Percentiles rank a stretch among this genome's conserved stretches.
Evolutionary conservation across 2,113 vertebrate species (phyloP).

Genomic region (human): GRCh38 chr13:30023001-30023500

Average conservation of each 20-base stretch:
- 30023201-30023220: not conserved
- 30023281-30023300: not conserved
- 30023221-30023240: not conserved
- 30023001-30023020: not conserved
- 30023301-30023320: not conserved
- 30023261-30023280: not conserved
- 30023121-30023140: not conserved
- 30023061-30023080: not conserved
- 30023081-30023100: not conserved
- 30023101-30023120: not conserved
- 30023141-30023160: not conserved
- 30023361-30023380: not conserved
- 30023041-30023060: not conserved
- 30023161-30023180: not conserved
- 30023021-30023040: not conserved
- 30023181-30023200: not conserved
- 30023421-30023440: not conserved
- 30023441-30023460: not conserved
- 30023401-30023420: not conserved
- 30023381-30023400: rapidly evolving
- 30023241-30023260: rapidly evolving
- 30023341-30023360: not conserved
- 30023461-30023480: not conserved
- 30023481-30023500: not conserved
- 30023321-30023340: rapidly evolving